phyloP scores from a whole-genome alignment of 1,140 invertebrate genomes.

The Reticulitermes speratus region DNA sequence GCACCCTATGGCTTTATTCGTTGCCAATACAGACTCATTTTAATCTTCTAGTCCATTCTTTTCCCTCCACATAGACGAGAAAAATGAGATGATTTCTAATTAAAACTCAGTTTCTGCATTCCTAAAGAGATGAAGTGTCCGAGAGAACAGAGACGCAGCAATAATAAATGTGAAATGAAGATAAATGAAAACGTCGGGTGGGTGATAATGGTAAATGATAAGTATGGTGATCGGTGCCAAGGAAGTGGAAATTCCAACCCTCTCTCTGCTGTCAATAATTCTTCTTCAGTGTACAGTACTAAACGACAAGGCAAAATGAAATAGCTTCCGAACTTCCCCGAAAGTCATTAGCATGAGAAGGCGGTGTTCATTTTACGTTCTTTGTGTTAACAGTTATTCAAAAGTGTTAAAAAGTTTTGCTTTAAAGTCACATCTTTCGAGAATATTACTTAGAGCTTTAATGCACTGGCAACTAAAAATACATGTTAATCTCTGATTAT shows the following conservation, averaged over 20 bases:
- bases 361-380: background rate
- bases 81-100: slow-evolving; percentile 9
- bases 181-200: background rate
- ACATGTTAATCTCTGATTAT: too few species aligned
- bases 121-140: background rate
- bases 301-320: background rate
- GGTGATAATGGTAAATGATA: background rate
- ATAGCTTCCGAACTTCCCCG: background rate
- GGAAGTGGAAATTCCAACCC: background rate
- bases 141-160: background rate
- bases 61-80: background rate
- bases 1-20: background rate
- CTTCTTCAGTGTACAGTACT: background rate
- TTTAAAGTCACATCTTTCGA: background rate
- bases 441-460: too few species aligned
- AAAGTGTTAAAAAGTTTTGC: background rate
- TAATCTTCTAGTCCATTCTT: slow-evolving; percentile 1
- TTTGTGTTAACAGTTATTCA: background rate
- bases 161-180: slow-evolving; percentile 10
- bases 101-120: slow-evolving; percentile 6
- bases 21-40: slow-evolving; percentile 11
- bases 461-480: too few species aligned
- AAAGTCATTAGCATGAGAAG: background rate
- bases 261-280: background rate
- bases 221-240: background rate